Conservation (phyloP, 1,140 invertebrate species). For the Diachasma alloeum region DNA sequence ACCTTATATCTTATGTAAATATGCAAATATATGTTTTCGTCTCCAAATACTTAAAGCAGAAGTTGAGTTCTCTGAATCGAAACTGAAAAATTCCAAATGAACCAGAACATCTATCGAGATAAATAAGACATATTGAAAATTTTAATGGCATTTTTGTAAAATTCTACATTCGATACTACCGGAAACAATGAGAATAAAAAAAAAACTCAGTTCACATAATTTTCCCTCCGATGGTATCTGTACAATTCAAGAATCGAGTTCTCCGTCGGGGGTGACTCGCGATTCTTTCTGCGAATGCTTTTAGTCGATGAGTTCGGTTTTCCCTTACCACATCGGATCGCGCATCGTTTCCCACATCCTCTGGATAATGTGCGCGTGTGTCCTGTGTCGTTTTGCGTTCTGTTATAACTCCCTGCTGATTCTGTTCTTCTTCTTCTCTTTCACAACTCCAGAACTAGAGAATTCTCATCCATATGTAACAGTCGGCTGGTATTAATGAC, state of each 20-base stretch:
- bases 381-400: slow-evolving; percentile 53
- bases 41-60: no score
- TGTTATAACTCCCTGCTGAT: slow-evolving; percentile 45
- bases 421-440: slow-evolving; percentile 3
- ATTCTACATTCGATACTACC: not conserved
- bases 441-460: slow-evolving; percentile 13
- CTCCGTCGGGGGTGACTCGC: slow-evolving; percentile 40
- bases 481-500: slow-evolving; percentile 66
- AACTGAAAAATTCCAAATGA: not conserved
- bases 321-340: slow-evolving; percentile 35
- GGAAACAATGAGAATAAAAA: not conserved
- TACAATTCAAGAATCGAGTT: slow-evolving; percentile 51
- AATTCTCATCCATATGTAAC: slow-evolving; percentile 65
- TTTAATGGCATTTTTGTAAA: not conserved
- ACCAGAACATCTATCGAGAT: not conserved
- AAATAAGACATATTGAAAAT: not conserved
- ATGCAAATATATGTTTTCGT: no score
- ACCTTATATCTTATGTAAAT: no score
- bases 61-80: no score
- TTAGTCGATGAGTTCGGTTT: slow-evolving; percentile 65
- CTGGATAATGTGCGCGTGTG: not conserved
- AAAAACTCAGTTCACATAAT: slow-evolving; percentile 6
- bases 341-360: slow-evolving; percentile 37
- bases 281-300: slow-evolving; percentile 60
- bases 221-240: slow-evolving; percentile 9